A percentile compares a stretch with the other conserved stretches of the same genome.
phyloP scores from a whole-genome alignment of 2,797 vertebrate genomes.

The Spondyliosoma cantharus region DNA sequence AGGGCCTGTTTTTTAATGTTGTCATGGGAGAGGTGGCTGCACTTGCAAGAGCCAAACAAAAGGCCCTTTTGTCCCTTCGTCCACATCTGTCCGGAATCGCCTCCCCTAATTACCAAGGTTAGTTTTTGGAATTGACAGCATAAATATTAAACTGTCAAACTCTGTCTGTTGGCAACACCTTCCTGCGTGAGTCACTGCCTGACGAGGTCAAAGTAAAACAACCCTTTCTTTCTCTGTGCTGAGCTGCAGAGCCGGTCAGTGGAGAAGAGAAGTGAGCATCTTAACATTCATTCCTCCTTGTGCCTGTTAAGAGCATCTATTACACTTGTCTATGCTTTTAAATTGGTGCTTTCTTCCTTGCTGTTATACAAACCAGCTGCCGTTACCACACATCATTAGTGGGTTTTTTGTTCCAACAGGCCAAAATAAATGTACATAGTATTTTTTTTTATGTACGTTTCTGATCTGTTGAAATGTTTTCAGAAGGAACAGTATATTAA shows the following conservation, averaged over 20 bases:
- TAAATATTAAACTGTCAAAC: conserved; percentile 85
- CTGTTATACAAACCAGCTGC: background rate
- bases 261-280: conserved; percentile 16
- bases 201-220: conserved; percentile 68
- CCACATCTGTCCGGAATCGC: conserved; percentile 81
- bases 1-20: conserved; percentile 52
- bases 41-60: conserved; percentile 76
- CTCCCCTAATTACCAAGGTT: conserved; percentile 80
- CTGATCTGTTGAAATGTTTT: background rate
- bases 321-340: background rate
- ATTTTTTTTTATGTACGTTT: background rate
- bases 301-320: conserved; percentile 6
- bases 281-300: conserved; percentile 8
- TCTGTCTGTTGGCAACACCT: conserved; percentile 75
- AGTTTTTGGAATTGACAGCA: conserved; percentile 80
- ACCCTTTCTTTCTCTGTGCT: conserved; percentile 50
- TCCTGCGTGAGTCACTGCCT: conserved; percentile 76
- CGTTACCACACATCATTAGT: background rate
- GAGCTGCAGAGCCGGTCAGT: conserved; percentile 29
- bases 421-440: conserved; percentile 10
- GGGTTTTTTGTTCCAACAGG: background rate
- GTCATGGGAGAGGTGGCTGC: conserved; percentile 73
- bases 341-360: background rate
- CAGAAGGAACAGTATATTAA: background rate
- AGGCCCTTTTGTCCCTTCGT: conserved; percentile 68